Percentiles rank a stretch among this genome's conserved stretches.
These are phyloP conservation scores for Rhynchopsitta pachyrhyncha DNA, from an alignment of 2,113 vertebrate species.

Conservation along the genomic window DNA sequence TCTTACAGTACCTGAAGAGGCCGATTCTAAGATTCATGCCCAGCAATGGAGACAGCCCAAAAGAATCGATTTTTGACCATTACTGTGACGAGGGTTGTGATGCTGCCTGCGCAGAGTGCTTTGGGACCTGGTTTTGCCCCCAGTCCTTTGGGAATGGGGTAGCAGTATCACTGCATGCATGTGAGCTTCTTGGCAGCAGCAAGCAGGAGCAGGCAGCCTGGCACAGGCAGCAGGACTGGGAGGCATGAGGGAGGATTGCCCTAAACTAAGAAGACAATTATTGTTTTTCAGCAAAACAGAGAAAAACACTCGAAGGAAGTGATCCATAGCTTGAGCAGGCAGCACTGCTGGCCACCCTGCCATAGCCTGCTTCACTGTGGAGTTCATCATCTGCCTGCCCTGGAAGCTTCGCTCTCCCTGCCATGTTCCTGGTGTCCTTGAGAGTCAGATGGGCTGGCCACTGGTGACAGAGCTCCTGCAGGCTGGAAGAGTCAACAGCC, in stretches of 20 bases:
- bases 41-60: background rate
- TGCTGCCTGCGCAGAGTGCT: background rate
- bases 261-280: background rate
- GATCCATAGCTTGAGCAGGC: background rate
- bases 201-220: background rate
- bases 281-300: background rate
- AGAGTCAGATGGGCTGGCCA: background rate
- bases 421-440: background rate
- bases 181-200: background rate
- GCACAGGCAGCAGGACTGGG: rapidly evolving
- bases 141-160: too few relatives aligned
- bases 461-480: background rate
- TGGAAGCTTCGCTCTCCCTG: background rate
- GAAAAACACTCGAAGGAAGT: background rate
- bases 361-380: rapidly evolving
- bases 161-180: background rate
- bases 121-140: background rate
- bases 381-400: background rate
- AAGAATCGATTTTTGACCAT: background rate
- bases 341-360: background rate
- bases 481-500: background rate
- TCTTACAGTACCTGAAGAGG: background rate
- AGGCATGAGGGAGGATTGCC: background rate
- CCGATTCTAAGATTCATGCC: background rate
- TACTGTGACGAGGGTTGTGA: rapidly evolving